Evolutionary conservation across 2,113 vertebrate genomes (phyloP).

Genomic region (Xenopus borealis): DNA sequence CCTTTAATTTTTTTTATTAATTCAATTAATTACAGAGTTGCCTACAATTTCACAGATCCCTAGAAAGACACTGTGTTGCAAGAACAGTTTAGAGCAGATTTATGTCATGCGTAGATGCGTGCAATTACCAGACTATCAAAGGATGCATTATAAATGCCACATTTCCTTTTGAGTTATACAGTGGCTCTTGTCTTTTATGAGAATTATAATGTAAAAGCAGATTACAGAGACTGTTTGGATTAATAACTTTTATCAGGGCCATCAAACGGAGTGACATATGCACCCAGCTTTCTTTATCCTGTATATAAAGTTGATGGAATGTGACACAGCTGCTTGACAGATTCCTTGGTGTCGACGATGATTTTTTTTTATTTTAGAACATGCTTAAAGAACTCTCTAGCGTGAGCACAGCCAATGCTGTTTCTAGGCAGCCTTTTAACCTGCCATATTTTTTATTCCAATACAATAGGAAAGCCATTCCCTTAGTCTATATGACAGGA

Average conservation of each 20-base stretch:
- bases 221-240: conserved; percentile 39
- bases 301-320: neutral
- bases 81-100: conserved; percentile 17
- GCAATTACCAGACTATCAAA: conserved; percentile 43
- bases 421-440: conserved; percentile 3
- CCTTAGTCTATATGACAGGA: neutral
- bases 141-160: conserved; percentile 11
- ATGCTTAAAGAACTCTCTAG: neutral
- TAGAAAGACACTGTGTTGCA: neutral
- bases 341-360: conserved; percentile 9
- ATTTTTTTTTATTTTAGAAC: conserved; percentile 11
- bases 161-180: neutral
- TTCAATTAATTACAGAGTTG: neutral
- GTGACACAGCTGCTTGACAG: conserved; percentile 11
- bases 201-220: conserved; percentile 43
- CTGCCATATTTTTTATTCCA: conserved; percentile 4
- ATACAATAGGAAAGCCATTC: conserved; percentile 4
- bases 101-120: conserved; percentile 35
- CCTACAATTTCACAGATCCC: neutral
- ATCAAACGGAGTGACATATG: conserved; percentile 41
- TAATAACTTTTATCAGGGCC: conserved; percentile 45
- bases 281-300: conserved; percentile 19
- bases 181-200: conserved; percentile 44
- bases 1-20: neutral
- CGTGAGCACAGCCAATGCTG: neutral